A percentile compares a stretch with the other conserved stretches of the same genome.
Conservation (phyloP, 2,888 invertebrate genomes). For the Parnassius mnemosyne region DNA sequence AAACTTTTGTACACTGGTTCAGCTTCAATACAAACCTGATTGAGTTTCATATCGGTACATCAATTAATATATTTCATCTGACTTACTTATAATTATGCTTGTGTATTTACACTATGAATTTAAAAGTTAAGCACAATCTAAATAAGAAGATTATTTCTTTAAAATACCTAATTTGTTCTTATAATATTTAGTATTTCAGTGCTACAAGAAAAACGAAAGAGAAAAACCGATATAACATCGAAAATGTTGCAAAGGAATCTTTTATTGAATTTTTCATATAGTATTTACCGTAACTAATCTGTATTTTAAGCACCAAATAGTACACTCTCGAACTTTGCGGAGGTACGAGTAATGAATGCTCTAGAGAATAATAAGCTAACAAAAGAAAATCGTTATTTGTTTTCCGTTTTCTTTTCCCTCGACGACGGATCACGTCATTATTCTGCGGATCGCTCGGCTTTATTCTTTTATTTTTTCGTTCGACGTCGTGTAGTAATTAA, state of each 20-base stretch:
- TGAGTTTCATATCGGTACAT: too few relatives aligned
- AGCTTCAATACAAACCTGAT: too few relatives aligned
- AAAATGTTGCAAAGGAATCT: conserved; percentile 23
- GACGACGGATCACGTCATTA: conserved; percentile 70
- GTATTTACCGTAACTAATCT: conserved; percentile 31
- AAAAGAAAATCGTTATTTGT: conserved; percentile 78
- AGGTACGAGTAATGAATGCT: conserved; percentile 71
- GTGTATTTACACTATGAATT: too few relatives aligned
- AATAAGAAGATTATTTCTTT: too few relatives aligned
- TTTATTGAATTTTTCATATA: conserved; percentile 28
- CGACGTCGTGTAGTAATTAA: conserved; percentile 72
- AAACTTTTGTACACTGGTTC: too few relatives aligned
- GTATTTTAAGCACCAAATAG: conserved; percentile 34
- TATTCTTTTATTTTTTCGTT: conserved; percentile 50
- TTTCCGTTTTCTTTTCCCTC: conserved; percentile 65
- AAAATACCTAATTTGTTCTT: too few relatives aligned
- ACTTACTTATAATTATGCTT: too few relatives aligned
- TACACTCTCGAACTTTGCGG: conserved; percentile 39
- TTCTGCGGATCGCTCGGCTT: conserved; percentile 51
- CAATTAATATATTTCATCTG: too few relatives aligned
- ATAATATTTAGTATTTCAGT: too few relatives aligned
- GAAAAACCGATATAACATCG: too few relatives aligned
- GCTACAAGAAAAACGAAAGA: too few relatives aligned
- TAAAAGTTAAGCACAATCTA: too few relatives aligned
- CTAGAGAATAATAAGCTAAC: conserved; percentile 75